Conservation (phyloP, 1,140 invertebrate species). For the Drosophila melanogaster region Release_6_plus_ISO1_MT NT_033777.3:13810501-13811000, state of each 20-base stretch:
- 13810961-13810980: conserved; percentile 72
- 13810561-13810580: conserved; percentile 75
- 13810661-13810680: conserved; percentile 74
- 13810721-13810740: conserved; percentile 51
- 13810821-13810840: conserved; percentile 81
- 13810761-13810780: conserved; percentile 70
- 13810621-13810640: conserved; percentile 58
- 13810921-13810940: conserved; percentile 63
- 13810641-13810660: conserved; percentile 23
- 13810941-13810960: conserved; percentile 65
- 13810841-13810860: conserved; percentile 68
- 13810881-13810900: conserved; percentile 63
- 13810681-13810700: conserved; percentile 3
- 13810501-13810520: conserved; percentile 56
- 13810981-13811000: conserved; percentile 63
- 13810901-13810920: conserved; percentile 68
- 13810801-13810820: conserved; percentile 55
- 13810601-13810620: conserved; percentile 63
- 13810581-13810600: conserved; percentile 58
- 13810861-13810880: conserved; percentile 71
- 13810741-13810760: conserved; percentile 44
- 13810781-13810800: conserved; percentile 43
- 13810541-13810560: conserved; percentile 64
- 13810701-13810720: conserved; percentile 56
- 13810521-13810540: conserved; percentile 81